Conservation (phyloP, 2,888 invertebrate species). For the Acutogordius australiensis region DNA sequence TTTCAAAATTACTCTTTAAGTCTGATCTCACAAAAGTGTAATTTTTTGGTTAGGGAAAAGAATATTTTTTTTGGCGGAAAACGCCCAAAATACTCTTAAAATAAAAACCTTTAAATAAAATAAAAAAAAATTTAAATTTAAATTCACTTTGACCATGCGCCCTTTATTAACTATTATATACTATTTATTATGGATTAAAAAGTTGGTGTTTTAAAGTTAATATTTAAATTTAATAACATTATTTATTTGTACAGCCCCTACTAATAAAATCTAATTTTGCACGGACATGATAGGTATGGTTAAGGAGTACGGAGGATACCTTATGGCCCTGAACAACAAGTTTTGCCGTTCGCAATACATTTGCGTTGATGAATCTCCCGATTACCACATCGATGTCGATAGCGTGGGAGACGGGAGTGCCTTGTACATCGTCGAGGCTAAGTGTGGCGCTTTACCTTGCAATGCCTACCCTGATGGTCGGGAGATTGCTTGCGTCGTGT, state of each 20-base stretch:
- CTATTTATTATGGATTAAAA: neutral
- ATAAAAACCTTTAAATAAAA: neutral
- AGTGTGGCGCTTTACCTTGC: constrained; percentile 11
- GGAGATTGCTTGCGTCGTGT: constrained; percentile 11
- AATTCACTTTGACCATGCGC: neutral
- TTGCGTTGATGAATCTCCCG: constrained; percentile 10
- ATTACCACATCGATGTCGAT: neutral
- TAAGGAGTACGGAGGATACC: constrained; percentile 10
- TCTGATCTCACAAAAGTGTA: too few relatives aligned
- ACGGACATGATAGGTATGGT: neutral
- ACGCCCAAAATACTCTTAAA: too few relatives aligned
- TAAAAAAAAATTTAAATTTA: neutral
- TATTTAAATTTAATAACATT: neutral
- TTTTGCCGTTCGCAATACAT: constrained; percentile 11
- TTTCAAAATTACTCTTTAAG: too few relatives aligned
- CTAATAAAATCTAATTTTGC: neutral
- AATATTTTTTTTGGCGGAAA: too few relatives aligned
- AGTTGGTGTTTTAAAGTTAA: too few relatives aligned
- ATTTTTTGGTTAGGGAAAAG: too few relatives aligned
- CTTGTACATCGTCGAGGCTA: constrained; percentile 6
- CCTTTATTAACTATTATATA: neutral
- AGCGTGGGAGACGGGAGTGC: constrained; percentile 11
- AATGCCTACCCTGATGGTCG: constrained; percentile 8
- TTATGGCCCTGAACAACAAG: constrained; percentile 11
- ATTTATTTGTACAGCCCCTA: too few relatives aligned